Base-by-base conservation (phyloP, 2,888 invertebrate genomes). In the Philereme transversata region DNA sequence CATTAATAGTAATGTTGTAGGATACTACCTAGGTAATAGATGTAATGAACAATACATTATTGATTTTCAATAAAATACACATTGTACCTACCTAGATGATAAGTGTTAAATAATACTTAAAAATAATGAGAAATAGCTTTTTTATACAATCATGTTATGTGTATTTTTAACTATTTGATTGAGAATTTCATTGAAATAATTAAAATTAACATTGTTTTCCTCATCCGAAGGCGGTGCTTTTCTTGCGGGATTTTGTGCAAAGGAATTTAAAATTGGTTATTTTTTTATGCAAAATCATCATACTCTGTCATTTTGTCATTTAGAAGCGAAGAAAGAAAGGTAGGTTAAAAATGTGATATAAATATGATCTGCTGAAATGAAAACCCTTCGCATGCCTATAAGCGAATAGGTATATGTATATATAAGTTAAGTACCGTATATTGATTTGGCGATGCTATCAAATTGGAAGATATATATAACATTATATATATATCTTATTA, bases 191-290 rank as follows among this genome's bases (percentile, higher is more conserved):
- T 22, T 22, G 3, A 22, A 34, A 47, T 51, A 40, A n/a, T 48
- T 84, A 87, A 91, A 91, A 91, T 91, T 91, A 89, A 90, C 91
- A 91, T 90, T 91, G 70, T 91, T 91, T 91, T 91, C 90, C 90
- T 84, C 74, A 90, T 89, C 90, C 89, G 77, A 85, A 85, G 86
- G 84, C 74, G 72, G 90, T 91, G 91, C 90, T 75, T 82, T 85
- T 86, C 85, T 88, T 86, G 86, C 87, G 82, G 86, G 89, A 84
- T 78, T 77, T 70, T 77, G 91, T 90, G 91, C 91, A 89, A 88
- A 85, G 87, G 68, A 88, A 86, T 79, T 78, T 74, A 67, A 79
- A 82, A 81, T 68, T 79, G 84, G 36, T 5, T 40, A 40, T 8
- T 40, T 40, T 88, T 88, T 87, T 89, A 73, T 75, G 69, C 62